Percentiles rank a stretch among this genome's conserved stretches.
Evolutionary conservation across 2,113 vertebrate species (phyloP).

Genomic region (Acanthochromis polyacanthus): DNA sequence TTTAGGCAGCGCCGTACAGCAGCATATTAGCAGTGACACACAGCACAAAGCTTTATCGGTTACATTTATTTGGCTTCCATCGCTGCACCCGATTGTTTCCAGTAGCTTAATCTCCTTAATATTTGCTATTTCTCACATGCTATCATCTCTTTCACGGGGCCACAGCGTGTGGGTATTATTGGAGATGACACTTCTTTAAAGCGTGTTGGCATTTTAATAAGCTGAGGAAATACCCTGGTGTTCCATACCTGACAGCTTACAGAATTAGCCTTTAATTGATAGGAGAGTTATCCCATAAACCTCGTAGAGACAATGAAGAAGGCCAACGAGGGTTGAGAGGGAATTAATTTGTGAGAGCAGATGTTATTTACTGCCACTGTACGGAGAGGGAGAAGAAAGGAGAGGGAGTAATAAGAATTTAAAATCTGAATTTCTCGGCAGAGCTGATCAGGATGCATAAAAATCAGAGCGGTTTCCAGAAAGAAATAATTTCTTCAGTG

Average conservation of each 20-base stretch:
- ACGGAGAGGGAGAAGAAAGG: not conserved
- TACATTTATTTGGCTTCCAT: conserved; percentile 5
- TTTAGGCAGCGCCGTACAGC: not conserved
- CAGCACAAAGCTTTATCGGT: not conserved
- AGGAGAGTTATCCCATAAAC: conserved; percentile 47
- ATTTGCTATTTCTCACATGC: not conserved
- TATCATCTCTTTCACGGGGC: not conserved
- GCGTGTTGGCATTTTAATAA: conserved; percentile 55
- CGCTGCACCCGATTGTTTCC: not conserved
- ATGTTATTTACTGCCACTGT: conserved; percentile 43
- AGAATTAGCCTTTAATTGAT: conserved; percentile 69
- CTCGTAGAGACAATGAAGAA: conserved; percentile 36
- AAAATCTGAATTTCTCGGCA: not conserved
- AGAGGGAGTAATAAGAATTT: not conserved
- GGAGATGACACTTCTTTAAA: conserved; percentile 35
- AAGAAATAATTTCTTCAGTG: not conserved
- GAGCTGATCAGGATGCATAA: not conserved
- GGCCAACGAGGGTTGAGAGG: conserved; percentile 43
- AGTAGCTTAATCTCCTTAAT: conserved; percentile 6
- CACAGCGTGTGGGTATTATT: conserved; percentile 7
- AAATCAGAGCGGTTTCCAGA: not conserved
- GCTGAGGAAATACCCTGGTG: conserved; percentile 41
- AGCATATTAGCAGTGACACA: not conserved
- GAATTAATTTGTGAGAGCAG: conserved; percentile 50
- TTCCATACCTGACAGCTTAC: conserved; percentile 61